These are phyloP conservation scores for Melanostigma gelatinosum DNA, from an alignment of 2,113 vertebrate genomes.

Conservation along the genomic window DNA sequence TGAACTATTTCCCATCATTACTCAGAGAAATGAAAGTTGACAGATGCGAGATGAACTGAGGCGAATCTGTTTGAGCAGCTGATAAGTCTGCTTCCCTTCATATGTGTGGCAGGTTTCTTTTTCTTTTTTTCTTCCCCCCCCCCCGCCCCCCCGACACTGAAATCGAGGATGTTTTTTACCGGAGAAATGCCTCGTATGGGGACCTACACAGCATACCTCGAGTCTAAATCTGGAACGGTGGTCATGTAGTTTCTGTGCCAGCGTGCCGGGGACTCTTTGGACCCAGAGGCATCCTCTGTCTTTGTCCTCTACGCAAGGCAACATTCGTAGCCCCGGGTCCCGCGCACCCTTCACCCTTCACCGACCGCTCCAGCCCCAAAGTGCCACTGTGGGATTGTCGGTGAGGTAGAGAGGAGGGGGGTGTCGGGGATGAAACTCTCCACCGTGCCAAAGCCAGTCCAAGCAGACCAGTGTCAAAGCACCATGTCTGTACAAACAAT, in stretches of 20 bases:
- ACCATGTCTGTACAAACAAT: constrained; percentile 75
- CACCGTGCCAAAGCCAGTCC: constrained; percentile 66
- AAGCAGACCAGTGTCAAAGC: constrained; percentile 71
- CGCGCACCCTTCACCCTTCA: constrained; percentile 75
- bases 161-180: background rate
- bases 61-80: background rate
- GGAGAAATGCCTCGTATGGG: background rate
- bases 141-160: background rate
- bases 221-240: constrained; percentile 46
- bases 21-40: background rate
- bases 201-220: constrained; percentile 12
- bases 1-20: background rate
- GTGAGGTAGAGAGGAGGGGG: constrained; percentile 8
- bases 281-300: constrained; percentile 42
- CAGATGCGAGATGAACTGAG: background rate
- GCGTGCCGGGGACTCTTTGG: constrained; percentile 44
- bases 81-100: background rate
- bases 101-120: background rate
- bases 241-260: constrained; percentile 48
- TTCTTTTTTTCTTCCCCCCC: background rate
- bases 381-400: constrained; percentile 49
- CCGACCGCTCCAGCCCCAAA: constrained; percentile 58
- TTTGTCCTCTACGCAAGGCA: constrained; percentile 71
- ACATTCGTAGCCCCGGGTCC: constrained; percentile 62
- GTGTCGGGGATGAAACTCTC: constrained; percentile 47